Evolutionary conservation across 2,113 vertebrate genomes (phyloP).

Genomic region (Phaethon lepturus): DNA sequence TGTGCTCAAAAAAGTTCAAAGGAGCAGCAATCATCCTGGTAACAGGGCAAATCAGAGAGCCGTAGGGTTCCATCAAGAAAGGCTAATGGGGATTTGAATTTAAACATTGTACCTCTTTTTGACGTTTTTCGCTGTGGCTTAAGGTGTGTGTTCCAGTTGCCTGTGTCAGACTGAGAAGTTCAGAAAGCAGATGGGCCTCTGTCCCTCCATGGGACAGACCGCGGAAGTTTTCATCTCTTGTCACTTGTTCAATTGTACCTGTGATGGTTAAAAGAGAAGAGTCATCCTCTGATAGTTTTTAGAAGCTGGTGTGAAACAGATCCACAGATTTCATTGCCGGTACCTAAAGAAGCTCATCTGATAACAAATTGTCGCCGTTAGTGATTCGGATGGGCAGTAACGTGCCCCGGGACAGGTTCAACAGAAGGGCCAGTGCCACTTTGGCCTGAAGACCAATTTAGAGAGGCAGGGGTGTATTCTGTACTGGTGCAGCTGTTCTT

Average conservation of each 20-base stretch:
- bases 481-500: background rate
- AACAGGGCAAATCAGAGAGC: background rate
- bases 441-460: background rate
- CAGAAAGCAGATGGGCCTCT: background rate
- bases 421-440: background rate
- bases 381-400: background rate
- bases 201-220: accelerated
- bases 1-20: background rate
- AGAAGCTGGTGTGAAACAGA: background rate
- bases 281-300: background rate
- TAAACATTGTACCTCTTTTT: background rate
- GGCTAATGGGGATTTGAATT: background rate
- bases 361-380: background rate
- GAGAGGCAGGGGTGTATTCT: background rate
- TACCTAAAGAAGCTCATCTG: background rate
- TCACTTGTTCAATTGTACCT: background rate
- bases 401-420: background rate
- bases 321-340: background rate
- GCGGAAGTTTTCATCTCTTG: background rate
- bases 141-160: background rate
- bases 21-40: background rate
- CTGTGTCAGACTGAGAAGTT: background rate
- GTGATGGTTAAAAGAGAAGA: background rate
- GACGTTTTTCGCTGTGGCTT: accelerated
- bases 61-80: background rate